Conservation (phyloP, 2,797 vertebrate species). For the Anabacerthia variegaticeps region DNA sequence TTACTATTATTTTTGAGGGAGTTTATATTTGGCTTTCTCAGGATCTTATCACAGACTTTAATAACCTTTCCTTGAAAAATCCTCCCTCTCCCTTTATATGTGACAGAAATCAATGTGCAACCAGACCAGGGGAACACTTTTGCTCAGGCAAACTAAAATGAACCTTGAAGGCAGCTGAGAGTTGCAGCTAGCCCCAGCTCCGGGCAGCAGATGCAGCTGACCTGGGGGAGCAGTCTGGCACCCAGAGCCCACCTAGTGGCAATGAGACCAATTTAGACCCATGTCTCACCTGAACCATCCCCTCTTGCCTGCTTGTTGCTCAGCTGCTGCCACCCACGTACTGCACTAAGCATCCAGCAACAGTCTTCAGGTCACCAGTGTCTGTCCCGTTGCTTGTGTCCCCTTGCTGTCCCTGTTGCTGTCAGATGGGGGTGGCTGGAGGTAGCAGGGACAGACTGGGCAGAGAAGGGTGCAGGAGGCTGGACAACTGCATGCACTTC, state of each 20-base stretch:
- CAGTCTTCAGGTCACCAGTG: neutral
- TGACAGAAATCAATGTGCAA: neutral
- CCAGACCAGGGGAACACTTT: neutral
- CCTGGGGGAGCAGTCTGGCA: neutral
- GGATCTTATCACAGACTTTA: neutral
- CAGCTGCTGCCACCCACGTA: neutral
- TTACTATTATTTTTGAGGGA: constrained; percentile 30
- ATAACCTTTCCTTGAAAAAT: neutral
- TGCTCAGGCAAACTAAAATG: neutral
- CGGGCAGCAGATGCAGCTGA: fast-evolving
- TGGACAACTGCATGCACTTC: neutral
- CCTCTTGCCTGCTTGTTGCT: fast-evolving
- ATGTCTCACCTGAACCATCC: neutral
- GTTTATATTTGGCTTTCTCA: constrained; percentile 27
- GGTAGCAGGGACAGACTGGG: fast-evolving
- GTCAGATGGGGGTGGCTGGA: neutral
- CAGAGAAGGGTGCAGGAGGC: neutral
- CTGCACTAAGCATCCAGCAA: neutral
- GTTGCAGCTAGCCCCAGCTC: neutral
- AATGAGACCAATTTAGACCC: neutral
- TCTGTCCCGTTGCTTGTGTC: neutral
- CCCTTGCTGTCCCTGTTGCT: neutral
- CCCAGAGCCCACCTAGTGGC: fast-evolving
- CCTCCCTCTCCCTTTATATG: neutral
- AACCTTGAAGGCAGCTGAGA: neutral